Percentiles rank a stretch among this genome's conserved stretches.
Conservation (phyloP, 1,140 invertebrate species). For the Adoxophyes honmai region DNA sequence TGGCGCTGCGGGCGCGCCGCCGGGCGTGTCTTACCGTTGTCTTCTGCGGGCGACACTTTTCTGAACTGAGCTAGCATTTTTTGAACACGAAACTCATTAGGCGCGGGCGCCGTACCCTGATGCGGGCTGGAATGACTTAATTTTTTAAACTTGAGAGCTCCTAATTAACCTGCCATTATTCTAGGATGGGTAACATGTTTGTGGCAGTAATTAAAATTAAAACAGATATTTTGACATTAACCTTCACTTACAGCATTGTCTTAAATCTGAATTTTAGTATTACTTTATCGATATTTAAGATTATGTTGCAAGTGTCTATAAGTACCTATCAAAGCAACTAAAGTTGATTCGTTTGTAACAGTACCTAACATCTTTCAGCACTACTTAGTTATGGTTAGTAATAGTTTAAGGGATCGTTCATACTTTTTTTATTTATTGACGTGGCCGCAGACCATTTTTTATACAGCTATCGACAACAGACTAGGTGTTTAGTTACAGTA, state of each 20-base stretch:
- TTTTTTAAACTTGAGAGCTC: neutral
- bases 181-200: no score
- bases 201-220: no score
- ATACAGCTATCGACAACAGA: neutral
- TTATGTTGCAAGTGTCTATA: no score
- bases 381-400: neutral
- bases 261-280: neutral
- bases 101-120: neutral
- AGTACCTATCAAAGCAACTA: no score
- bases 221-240: no score
- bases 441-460: no score
- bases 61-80: neutral
- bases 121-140: constrained; percentile 4
- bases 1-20: no score
- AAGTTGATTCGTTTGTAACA: no score
- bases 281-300: neutral
- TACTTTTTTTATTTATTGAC: no score
- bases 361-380: neutral
- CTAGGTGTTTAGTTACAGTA: constrained; percentile 4
- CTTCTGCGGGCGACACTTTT: constrained; percentile 6
- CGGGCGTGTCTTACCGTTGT: neutral
- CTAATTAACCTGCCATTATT: no score
- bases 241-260: no score
- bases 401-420: no score
- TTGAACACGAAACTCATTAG: neutral